Percentiles rank a stretch among this genome's conserved stretches.
Conservation (phyloP, 2,797 vertebrate species). For the Peromyscus aztecus region DNA sequence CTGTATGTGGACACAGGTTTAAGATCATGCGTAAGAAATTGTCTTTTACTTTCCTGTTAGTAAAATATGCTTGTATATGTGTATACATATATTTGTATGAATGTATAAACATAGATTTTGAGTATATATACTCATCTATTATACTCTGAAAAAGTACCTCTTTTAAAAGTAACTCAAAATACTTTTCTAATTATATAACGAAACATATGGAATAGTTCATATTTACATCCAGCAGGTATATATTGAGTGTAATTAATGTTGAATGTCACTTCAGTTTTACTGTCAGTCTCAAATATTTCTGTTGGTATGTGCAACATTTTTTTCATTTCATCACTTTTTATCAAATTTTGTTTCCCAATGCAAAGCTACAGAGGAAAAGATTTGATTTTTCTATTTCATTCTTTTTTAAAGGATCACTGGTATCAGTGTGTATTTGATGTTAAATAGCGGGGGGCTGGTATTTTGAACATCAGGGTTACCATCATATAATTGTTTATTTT, state of each 20-base stretch:
- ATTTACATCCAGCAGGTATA: slow-evolving; percentile 46
- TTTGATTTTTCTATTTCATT: slow-evolving; percentile 37
- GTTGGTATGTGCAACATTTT: slow-evolving; percentile 14
- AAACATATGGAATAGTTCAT: neutral
- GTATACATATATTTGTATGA: neutral
- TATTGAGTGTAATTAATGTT: slow-evolving; percentile 53
- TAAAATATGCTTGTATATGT: neutral
- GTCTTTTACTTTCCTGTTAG: slow-evolving; percentile 11
- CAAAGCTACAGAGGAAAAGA: neutral
- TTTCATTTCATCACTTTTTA: slow-evolving; percentile 57
- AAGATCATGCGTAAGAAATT: neutral
- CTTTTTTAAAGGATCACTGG: neutral
- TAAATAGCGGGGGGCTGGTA: neutral
- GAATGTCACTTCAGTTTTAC: slow-evolving; percentile 65
- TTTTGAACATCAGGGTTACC: neutral
- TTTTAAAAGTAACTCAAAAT: slow-evolving; percentile 59
- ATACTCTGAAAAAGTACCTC: slow-evolving; percentile 41
- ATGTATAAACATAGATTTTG: neutral
- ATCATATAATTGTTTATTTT: slow-evolving; percentile 37
- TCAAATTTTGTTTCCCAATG: neutral
- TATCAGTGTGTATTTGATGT: neutral
- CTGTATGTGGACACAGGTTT: neutral
- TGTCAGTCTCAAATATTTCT: slow-evolving; percentile 50
- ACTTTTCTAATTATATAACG: slow-evolving; percentile 41
- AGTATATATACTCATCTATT: neutral